Conservation (phyloP, 2,113 vertebrate genomes). For the Otolemur garnettii region DNA sequence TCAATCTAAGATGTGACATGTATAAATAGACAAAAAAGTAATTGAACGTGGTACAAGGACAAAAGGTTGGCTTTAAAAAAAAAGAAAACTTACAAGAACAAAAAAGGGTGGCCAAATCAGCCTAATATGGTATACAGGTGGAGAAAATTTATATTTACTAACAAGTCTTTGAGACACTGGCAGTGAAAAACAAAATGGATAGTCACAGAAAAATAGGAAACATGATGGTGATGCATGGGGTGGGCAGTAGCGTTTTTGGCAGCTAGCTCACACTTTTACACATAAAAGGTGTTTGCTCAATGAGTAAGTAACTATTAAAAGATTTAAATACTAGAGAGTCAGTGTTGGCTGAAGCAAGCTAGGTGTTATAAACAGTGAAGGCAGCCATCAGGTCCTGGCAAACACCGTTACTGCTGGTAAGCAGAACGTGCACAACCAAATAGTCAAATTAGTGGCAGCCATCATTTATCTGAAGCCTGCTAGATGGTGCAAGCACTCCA, state of each 20-base stretch:
- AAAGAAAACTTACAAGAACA: background rate
- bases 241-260: background rate
- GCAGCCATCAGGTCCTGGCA: background rate
- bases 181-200: slow-evolving; percentile 41
- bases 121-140: slow-evolving; percentile 3
- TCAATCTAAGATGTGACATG: slow-evolving; percentile 52
- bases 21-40: slow-evolving; percentile 67
- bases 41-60: slow-evolving; percentile 7
- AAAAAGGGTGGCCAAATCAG: background rate
- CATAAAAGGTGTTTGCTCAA: background rate
- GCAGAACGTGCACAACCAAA: background rate
- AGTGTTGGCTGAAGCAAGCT: slow-evolving; percentile 15
- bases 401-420: background rate
- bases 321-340: slow-evolving; percentile 21
- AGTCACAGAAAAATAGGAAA: background rate
- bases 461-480: slow-evolving; percentile 30
- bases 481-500: background rate
- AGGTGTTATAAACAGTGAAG: slow-evolving; percentile 18
- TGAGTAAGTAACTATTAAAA: background rate
- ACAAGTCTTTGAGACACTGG: slow-evolving; percentile 27
- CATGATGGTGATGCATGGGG: background rate
- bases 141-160: slow-evolving; percentile 44
- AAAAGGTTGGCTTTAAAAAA: background rate
- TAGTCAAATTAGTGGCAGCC: background rate
- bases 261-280: background rate